Evolutionary conservation across 2,113 vertebrate species (phyloP).

Genomic region (Mormoops blainvillei): DNA sequence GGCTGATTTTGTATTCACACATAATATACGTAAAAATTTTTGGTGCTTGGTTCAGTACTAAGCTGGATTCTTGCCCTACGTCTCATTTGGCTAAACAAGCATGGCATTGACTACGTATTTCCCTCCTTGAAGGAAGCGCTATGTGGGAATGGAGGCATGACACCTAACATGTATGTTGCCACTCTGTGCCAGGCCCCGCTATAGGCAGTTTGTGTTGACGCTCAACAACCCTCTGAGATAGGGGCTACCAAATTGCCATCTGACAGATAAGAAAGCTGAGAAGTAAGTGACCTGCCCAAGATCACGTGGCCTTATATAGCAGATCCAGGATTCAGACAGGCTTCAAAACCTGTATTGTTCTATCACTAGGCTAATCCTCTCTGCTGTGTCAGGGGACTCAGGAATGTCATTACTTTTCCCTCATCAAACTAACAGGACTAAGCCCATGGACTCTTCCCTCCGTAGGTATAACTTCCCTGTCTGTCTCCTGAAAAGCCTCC

Average conservation of each 20-base stretch:
- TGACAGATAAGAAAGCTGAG: not conserved
- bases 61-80: not conserved
- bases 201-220: not conserved
- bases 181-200: not conserved
- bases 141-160: not conserved
- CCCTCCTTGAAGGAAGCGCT: not conserved
- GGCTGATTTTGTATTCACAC: not conserved
- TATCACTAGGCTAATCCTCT: not conserved
- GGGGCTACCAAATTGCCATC: not conserved
- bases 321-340: not conserved
- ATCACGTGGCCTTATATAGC: not conserved
- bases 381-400: not conserved
- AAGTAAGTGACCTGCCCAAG: not conserved
- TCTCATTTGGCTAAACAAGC: not conserved
- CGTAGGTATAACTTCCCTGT: not conserved
- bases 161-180: rapidly evolving
- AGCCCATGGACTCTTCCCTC: not conserved
- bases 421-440: not conserved
- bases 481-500: not conserved
- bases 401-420: not conserved
- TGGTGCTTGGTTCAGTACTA: not conserved
- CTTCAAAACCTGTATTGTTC: not conserved
- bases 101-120: not conserved
- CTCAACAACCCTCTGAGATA: not conserved
- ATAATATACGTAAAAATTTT: not conserved